A percentile compares a stretch with the other conserved stretches of the same genome.
Evolutionary conservation across 2,888 invertebrate genomes (phyloP).

Genomic region (Drosophila vallismaia): DNA sequence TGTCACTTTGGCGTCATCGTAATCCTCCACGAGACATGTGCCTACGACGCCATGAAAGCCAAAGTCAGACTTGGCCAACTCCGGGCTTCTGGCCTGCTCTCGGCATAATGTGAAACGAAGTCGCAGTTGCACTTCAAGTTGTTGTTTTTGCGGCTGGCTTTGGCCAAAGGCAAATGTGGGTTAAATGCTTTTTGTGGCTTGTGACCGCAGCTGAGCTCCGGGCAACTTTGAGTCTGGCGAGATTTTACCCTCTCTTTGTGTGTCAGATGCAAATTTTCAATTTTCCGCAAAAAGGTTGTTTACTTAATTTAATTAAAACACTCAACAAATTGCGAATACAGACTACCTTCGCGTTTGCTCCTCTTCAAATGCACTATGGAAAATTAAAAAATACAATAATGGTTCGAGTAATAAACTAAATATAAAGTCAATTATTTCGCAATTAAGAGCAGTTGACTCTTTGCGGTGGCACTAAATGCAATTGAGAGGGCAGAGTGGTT

Average conservation of each 20-base stretch:
- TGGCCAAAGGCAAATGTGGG: conserved; percentile 66
- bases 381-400: conserved; percentile 26
- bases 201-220: conserved; percentile 45
- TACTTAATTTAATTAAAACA: conserved; percentile 69
- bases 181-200: conserved; percentile 77
- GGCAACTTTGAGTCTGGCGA: conserved; percentile 5
- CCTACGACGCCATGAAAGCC: conserved; percentile 40
- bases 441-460: conserved; percentile 55
- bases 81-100: conserved; percentile 43
- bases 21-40: conserved; percentile 27
- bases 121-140: conserved; percentile 26
- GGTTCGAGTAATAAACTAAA: conserved; percentile 28
- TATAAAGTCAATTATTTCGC: conserved; percentile 66
- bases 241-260: conserved; percentile 17
- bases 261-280: conserved; percentile 66
- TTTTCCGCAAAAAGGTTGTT: conserved; percentile 57
- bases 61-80: conserved; percentile 22
- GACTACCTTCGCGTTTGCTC: conserved; percentile 9
- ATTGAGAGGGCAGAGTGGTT: conserved; percentile 26
- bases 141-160: conserved; percentile 5
- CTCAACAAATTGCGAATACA: conserved; percentile 39
- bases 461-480: conserved; percentile 34
- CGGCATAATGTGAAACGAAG: conserved; percentile 58
- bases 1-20: conserved; percentile 27
- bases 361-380: conserved; percentile 13